A percentile compares a stretch with the other conserved stretches of the same genome.
phyloP scores from a whole-genome alignment of 2,113 vertebrate species.

The Urocynchramus pylzowi region DNA sequence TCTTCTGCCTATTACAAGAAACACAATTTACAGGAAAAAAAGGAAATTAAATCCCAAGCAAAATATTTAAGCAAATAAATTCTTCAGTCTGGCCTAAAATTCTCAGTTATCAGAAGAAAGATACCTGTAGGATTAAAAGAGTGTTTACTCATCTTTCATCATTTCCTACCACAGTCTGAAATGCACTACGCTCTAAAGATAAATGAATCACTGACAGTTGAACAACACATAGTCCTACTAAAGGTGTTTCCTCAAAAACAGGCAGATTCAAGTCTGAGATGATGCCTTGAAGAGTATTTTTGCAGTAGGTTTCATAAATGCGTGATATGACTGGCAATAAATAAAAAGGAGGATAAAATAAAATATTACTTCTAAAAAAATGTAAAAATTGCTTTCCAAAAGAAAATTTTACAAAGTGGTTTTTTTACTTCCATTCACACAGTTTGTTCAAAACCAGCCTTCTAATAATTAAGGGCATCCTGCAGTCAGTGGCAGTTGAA shows the following conservation, averaged over 20 bases:
- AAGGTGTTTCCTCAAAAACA: constrained; percentile 23
- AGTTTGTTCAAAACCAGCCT: constrained; percentile 39
- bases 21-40: background rate
- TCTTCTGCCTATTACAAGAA: background rate
- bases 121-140: background rate
- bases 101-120: background rate
- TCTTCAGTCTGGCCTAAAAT: background rate
- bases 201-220: constrained; percentile 31
- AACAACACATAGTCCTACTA: constrained; percentile 48
- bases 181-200: background rate
- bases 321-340: constrained; percentile 3
- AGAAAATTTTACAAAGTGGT: constrained; percentile 38
- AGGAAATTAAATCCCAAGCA: background rate
- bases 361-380: constrained; percentile 21
- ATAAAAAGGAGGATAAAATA: constrained; percentile 39
- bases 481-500: constrained; percentile 49
- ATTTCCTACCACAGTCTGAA: constrained; percentile 5
- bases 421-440: constrained; percentile 39
- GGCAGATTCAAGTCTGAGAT: constrained; percentile 24
- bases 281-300: constrained; percentile 36
- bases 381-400: background rate
- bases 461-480: background rate
- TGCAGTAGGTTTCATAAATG: constrained; percentile 36
- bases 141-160: background rate
- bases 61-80: constrained; percentile 23